phyloP scores from a whole-genome alignment of 1,140 invertebrate species.

The Adelges cooleyi region DNA sequence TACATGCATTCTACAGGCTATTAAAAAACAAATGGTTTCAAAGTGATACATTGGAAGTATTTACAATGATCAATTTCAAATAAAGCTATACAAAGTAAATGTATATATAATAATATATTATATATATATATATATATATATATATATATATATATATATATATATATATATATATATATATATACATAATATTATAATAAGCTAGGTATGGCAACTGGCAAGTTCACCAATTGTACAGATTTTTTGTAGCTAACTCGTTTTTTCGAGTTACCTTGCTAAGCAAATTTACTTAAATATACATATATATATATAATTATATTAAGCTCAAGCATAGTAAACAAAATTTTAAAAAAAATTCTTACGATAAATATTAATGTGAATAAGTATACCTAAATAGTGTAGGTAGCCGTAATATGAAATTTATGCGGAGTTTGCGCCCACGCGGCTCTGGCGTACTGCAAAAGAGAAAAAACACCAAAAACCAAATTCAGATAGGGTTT shows the following conservation, averaged over 20 bases:
- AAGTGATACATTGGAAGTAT: too few relatives aligned
- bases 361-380: constrained; percentile 21
- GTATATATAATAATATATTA: too few relatives aligned
- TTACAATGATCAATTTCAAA: too few relatives aligned
- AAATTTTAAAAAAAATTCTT: not conserved
- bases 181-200: too few relatives aligned
- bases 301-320: not conserved
- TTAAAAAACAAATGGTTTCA: not conserved
- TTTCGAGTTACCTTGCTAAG: too few relatives aligned
- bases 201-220: too few relatives aligned
- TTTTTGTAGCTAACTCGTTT: too few relatives aligned
- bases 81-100: too few relatives aligned
- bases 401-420: constrained; percentile 26
- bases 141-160: too few relatives aligned
- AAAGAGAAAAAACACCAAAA: constrained; percentile 30
- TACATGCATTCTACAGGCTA: not conserved
- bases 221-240: too few relatives aligned
- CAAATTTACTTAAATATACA: constrained; percentile 11
- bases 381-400: constrained; percentile 20
- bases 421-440: constrained; percentile 31
- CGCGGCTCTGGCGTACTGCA: constrained; percentile 32
- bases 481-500: constrained; percentile 19
- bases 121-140: too few relatives aligned
- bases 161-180: too few relatives aligned
- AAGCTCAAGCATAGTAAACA: constrained; percentile 9